A percentile compares a stretch with the other conserved stretches of the same genome.
phyloP scores from a whole-genome alignment of 2,113 vertebrate genomes.

The Vulpes lagopus region DNA sequence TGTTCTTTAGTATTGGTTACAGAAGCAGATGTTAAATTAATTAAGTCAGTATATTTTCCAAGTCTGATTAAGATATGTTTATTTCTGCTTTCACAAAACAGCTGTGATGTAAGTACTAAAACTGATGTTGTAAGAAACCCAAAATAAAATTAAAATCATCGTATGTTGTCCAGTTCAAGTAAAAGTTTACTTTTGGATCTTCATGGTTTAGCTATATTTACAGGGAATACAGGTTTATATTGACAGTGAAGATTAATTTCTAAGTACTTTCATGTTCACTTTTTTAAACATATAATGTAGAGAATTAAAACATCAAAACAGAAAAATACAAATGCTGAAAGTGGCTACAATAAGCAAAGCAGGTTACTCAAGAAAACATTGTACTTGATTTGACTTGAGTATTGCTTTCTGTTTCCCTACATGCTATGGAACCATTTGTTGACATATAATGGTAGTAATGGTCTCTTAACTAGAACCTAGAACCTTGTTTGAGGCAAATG shows the following conservation, averaged over 20 bases:
- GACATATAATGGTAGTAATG: not conserved
- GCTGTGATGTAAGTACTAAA: constrained; percentile 77
- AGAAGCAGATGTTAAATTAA: constrained; percentile 86
- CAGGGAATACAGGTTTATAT: not conserved
- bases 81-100: constrained; percentile 83
- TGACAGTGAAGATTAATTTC: not conserved
- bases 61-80: constrained; percentile 84
- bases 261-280: not conserved
- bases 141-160: constrained; percentile 72
- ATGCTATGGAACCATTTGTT: not conserved
- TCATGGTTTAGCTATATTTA: constrained; percentile 46
- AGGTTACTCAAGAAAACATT: constrained; percentile 41
- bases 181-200: constrained; percentile 58
- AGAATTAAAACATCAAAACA: constrained; percentile 61
- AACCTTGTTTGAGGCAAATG: not conserved
- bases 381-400: not conserved
- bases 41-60: constrained; percentile 83
- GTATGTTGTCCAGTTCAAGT: constrained; percentile 35
- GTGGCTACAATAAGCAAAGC: constrained; percentile 29
- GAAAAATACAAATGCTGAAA: constrained; percentile 61
- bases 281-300: constrained; percentile 36
- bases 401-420: not conserved
- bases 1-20: constrained; percentile 77
- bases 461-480: not conserved
- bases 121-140: constrained; percentile 74